Evolutionary conservation across 2,113 vertebrate species (phyloP), one percentile per base, ranked within the genome.

Genomic region (Aramus guarauna): DNA sequence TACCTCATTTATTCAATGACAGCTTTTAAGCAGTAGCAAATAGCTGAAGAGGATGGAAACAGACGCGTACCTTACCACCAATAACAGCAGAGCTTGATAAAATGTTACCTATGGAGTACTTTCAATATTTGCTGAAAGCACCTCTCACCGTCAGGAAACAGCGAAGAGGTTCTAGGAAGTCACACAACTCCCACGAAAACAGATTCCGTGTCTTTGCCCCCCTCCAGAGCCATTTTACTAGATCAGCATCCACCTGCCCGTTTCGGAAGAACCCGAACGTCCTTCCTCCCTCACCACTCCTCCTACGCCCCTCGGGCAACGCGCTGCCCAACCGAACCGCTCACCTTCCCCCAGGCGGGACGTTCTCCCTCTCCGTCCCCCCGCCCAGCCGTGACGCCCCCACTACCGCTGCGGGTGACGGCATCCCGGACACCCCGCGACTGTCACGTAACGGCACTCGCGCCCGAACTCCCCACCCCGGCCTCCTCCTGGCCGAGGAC

Each of bases 191-290:
- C 50, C 45, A n/a, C 6, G 11, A 21, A 56, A 60, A 29, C 3
- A 41, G 21, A 18, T 41, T 12, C 36, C 30, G 19, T 26, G 29
- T n/a, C 56, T 58, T 5, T 24, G 23, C 8, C 26, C 2, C 22
- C 26, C 17, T 62, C 19, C 47, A 16, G 32, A 11, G 39, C 72
- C 5, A 7, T 7, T 21, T 34, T 12, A 34, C 20, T 1, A 3
- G 1, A 23, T 5, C 58, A 27, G 20, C 36, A 18, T 2, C 20
- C 24, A 3, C 32, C n/a, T 27, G 39, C 11, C 21, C 1, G 2
- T 3, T 55, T 45, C 1, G 9, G 26, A 39, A 12, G 23, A 22
- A 3, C 20, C 17, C 9, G 5, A 2, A 2, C 0, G 24, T 4
- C 81, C 60, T 59, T 30, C 20, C 23, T 15, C 53, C 3, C 47